Percentiles rank a stretch among this genome's conserved stretches.
These are phyloP conservation scores for Pterophyllum scalare DNA, from an alignment of 2,113 vertebrate species.

Conservation along the genomic window DNA sequence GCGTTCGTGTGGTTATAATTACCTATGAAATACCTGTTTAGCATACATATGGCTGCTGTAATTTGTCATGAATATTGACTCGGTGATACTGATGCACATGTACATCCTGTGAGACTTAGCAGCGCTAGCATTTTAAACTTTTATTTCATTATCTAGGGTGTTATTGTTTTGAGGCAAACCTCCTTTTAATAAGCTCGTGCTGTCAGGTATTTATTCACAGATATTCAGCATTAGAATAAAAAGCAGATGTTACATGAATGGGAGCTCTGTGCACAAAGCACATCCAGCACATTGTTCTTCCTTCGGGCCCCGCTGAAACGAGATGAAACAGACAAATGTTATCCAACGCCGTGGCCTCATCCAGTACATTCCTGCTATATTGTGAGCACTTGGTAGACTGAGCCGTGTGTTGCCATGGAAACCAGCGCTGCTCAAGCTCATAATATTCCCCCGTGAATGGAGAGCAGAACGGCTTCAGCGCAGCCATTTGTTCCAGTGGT, in stretches of 20 bases:
- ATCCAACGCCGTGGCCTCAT: conserved; percentile 60
- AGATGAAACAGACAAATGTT: conserved; percentile 62
- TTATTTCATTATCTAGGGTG: not conserved
- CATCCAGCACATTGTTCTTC: conserved; percentile 40
- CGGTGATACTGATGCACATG: not conserved
- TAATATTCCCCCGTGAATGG: conserved; percentile 85
- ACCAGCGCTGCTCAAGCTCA: conserved; percentile 85
- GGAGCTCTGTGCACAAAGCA: conserved; percentile 40
- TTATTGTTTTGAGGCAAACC: conserved; percentile 8
- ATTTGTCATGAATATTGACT: not conserved
- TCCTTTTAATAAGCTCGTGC: not conserved
- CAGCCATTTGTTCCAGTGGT: conserved; percentile 59
- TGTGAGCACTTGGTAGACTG: conserved; percentile 78
- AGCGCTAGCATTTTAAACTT: not conserved
- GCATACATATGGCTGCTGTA: not conserved
- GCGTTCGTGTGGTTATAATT: no score
- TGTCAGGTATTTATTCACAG: conserved; percentile 24
- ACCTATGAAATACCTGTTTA: no score
- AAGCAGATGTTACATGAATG: conserved; percentile 53
- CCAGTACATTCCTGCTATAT: conserved; percentile 79
- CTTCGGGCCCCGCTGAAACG: conserved; percentile 18
- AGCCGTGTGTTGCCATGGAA: conserved; percentile 88
- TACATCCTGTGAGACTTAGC: not conserved
- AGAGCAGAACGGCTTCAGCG: conserved; percentile 56
- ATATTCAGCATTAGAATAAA: conserved; percentile 16